Evolutionary conservation across 2,113 vertebrate genomes (phyloP).

Genomic region (Tupaia tana): DNA sequence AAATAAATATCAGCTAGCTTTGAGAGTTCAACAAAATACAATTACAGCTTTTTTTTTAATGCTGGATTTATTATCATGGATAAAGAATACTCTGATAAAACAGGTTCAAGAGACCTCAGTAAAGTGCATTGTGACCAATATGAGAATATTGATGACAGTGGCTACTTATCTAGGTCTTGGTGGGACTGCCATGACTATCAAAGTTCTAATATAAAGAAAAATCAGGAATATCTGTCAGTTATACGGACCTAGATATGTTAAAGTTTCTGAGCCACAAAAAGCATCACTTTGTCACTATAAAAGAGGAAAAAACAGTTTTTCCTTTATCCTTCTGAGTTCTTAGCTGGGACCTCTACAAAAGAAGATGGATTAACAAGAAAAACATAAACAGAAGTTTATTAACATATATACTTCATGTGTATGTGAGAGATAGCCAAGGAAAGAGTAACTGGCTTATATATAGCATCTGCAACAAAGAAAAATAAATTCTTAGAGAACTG

Average conservation of each 20-base stretch:
- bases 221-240: neutral
- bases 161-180: neutral
- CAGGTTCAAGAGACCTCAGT: neutral
- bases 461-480: neutral
- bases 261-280: conserved; percentile 36
- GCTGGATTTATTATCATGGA: neutral
- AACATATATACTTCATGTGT: neutral
- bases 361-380: neutral
- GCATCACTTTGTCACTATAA: neutral
- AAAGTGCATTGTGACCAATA: neutral
- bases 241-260: neutral
- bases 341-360: neutral
- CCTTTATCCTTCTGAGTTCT: neutral
- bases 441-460: neutral
- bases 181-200: neutral
- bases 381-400: neutral
- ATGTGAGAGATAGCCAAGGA: neutral
- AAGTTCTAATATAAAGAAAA: neutral
- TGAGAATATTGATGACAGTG: neutral
- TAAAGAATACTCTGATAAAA: neutral
- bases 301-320: neutral
- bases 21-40: neutral
- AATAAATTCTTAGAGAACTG: neutral
- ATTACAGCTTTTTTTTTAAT: neutral
- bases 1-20: neutral